Base-by-base conservation (phyloP, 2,113 vertebrate species). In the Indri indri region DNA sequence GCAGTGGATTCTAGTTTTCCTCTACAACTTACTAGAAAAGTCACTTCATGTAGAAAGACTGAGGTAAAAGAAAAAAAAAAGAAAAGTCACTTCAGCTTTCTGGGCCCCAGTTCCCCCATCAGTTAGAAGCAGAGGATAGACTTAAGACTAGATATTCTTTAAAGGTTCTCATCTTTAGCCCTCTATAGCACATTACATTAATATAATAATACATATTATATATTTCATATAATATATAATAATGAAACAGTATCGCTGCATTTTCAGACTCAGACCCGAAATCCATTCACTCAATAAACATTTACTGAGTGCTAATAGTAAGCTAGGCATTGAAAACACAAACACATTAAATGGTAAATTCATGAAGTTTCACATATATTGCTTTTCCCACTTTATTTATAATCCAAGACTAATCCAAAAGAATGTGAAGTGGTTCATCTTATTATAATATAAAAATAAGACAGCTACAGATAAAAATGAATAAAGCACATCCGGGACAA, bases 281-380 rank as follows among this genome's bases (percentile, higher is more conserved):
- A 90, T 84, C 65, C 47, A 92, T 34, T 90, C 32, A 87, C 68
- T 93, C 57, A 86, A 77, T 59, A 91, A 82, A 88, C 12, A 85
- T 37, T 88, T 85, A 91, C 11, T 32, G 30, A 81, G 23, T 47
- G 59, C 13, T 50, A 84, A 76, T 16, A 74, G 34, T 74, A 91
- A 88, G n/a, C 30, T 50, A 94, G 37, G 52, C 61, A 95, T 0
- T 89, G 66, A 91, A 94, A 80, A 93, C 52, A 93, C 66, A 95
- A 92, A 92, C 80, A 94, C 20, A 90, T 30, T 61, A 94, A 90
- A 92, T 87, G 61, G 94, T n/a, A 92, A 94, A 90, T 86, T 85
- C 25, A 70, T 42, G 5, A 84, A 42, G 37, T 86, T 86, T 90
- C 37, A 87, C 14, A 84, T 34, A 80, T 20, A 65, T 16, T 89